phyloP scores from a whole-genome alignment of 1,140 invertebrate species.

The Sweltsa coloradensis region DNA sequence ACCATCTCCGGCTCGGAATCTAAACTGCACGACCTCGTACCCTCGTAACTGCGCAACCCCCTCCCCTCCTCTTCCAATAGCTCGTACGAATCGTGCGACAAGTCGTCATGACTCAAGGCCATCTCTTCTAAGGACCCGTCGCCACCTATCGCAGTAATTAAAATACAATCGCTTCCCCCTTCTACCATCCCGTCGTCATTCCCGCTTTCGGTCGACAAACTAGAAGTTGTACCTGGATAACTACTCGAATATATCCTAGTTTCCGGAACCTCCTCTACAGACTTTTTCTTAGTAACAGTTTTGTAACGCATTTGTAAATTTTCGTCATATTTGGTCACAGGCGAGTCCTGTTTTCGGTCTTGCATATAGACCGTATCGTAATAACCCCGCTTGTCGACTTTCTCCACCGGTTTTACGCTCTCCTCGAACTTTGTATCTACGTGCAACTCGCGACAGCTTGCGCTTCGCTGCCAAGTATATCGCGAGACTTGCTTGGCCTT shows the following conservation, averaged over 20 bases:
- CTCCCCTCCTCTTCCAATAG: constrained; percentile 44
- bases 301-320: constrained; percentile 25
- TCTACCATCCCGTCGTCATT: constrained; percentile 36
- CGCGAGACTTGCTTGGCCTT: no score
- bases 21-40: no score
- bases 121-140: constrained; percentile 22
- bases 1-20: constrained; percentile 8
- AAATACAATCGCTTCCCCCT: constrained; percentile 17
- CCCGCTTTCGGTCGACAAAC: constrained; percentile 41
- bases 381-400: constrained; percentile 22
- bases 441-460: constrained; percentile 43
- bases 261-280: constrained; percentile 30
- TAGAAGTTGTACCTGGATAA: constrained; percentile 64
- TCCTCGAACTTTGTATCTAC: constrained; percentile 34
- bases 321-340: constrained; percentile 63
- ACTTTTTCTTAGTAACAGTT: constrained; percentile 20
- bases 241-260: constrained; percentile 66
- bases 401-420: constrained; percentile 37
- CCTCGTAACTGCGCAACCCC: no score
- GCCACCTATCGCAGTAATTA: background rate
- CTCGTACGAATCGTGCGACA: constrained; percentile 81
- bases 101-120: constrained; percentile 62
- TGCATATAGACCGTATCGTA: constrained; percentile 7
- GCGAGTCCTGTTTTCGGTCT: constrained; percentile 47
- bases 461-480: constrained; percentile 57